Conservation (phyloP, 2,888 invertebrate genomes). For the Drosophila falleni region DNA sequence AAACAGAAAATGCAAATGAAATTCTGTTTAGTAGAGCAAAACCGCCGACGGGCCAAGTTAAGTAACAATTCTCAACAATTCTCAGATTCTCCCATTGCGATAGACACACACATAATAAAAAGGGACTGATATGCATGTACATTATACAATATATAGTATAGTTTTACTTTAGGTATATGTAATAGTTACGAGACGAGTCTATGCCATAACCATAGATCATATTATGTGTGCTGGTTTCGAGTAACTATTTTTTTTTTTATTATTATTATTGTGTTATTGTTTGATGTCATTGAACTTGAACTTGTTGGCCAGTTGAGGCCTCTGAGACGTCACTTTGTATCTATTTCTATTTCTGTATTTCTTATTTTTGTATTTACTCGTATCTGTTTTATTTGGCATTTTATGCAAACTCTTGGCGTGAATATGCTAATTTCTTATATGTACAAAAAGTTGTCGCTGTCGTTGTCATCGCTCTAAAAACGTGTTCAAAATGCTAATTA, state of each 20-base stretch:
- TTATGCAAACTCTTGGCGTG: slow-evolving; percentile 76
- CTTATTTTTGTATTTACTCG: slow-evolving; percentile 21
- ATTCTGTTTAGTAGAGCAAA: slow-evolving; percentile 76
- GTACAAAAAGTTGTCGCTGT: slow-evolving; percentile 45
- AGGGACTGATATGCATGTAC: slow-evolving; percentile 21
- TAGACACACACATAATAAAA: slow-evolving; percentile 22
- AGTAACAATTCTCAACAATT: slow-evolving; percentile 52
- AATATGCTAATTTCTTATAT: slow-evolving; percentile 69
- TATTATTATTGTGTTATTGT: slow-evolving; percentile 61
- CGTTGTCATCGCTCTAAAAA: slow-evolving; percentile 54
- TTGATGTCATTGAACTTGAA: slow-evolving; percentile 78
- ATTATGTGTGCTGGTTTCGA: slow-evolving; percentile 46
- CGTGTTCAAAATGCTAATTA: slow-evolving; percentile 78
- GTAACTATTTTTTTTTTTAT: slow-evolving; percentile 19
- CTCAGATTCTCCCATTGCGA: slow-evolving; percentile 63
- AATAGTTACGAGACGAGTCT: slow-evolving; percentile 26
- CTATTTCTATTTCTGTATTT: slow-evolving; percentile 24
- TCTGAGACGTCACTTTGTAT: slow-evolving; percentile 36
- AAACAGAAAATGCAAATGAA: slow-evolving; percentile 72
- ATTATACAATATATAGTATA: not conserved
- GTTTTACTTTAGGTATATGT: slow-evolving; percentile 23
- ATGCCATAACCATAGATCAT: slow-evolving; percentile 69
- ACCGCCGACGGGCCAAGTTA: slow-evolving; percentile 50
- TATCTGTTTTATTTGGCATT: slow-evolving; percentile 56
- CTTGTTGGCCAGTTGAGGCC: slow-evolving; percentile 56